A percentile compares a stretch with the other conserved stretches of the same genome.
phyloP scores from a whole-genome alignment of 2,113 vertebrate genomes.

The Zosterops hypoxanthus region DNA sequence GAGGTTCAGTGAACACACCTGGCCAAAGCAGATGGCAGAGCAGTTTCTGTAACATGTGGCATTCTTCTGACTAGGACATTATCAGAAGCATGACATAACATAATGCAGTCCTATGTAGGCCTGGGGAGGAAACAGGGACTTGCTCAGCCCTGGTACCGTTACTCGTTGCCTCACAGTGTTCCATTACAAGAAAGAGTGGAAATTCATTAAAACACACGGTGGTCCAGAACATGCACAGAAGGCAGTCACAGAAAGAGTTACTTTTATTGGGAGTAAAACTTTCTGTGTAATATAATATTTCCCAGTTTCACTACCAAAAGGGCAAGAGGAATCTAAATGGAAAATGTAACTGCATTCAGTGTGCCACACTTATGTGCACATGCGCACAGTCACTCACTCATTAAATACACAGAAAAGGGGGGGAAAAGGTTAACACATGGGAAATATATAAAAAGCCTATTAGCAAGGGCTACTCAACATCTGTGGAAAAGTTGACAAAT shows the following conservation, averaged over 20 bases:
- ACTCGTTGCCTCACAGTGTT: not conserved
- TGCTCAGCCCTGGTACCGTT: not conserved
- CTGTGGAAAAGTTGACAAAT: conserved; percentile 56
- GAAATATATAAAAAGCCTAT: conserved; percentile 41
- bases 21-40: not conserved
- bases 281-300: conserved; percentile 68
- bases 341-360: conserved; percentile 58
- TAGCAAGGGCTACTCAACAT: conserved; percentile 1
- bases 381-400: not conserved
- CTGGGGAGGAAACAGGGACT: not conserved
- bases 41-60: not conserved
- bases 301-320: conserved; percentile 37
- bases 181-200: conserved; percentile 55
- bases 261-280: conserved; percentile 65
- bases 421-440: not conserved
- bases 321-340: conserved; percentile 29
- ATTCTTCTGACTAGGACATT: not conserved
- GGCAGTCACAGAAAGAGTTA: conserved; percentile 57
- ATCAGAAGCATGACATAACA: conserved; percentile 1
- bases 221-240: conserved; percentile 45
- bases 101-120: not conserved
- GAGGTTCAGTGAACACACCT: not conserved
- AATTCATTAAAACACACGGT: conserved; percentile 64
- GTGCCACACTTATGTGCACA: not conserved
- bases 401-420: not conserved